Conservation (phyloP, 2,113 vertebrate genomes). For the Chaetodon trifascialis region DNA sequence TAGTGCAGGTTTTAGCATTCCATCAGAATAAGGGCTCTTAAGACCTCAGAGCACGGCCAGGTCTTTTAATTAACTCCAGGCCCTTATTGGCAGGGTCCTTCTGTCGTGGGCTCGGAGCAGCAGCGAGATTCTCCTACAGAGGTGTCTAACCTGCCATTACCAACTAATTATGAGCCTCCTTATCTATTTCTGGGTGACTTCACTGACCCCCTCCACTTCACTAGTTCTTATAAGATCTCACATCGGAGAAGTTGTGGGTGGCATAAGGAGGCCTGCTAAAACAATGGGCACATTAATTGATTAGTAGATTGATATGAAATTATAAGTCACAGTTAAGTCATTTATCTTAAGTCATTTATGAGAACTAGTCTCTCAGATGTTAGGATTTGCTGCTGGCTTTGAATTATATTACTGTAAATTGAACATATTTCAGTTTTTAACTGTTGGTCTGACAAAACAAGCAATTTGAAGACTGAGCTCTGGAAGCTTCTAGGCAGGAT, state of each 20-base stretch:
- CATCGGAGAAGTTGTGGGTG: conserved; percentile 1
- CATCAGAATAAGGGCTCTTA: conserved; percentile 50
- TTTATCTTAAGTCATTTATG: conserved; percentile 9
- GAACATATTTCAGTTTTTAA: not conserved
- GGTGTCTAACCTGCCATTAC: conserved; percentile 54
- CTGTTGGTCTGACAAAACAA: not conserved
- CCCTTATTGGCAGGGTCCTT: conserved; percentile 57
- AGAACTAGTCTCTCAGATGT: not conserved
- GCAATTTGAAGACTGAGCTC: not conserved
- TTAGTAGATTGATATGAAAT: not conserved
- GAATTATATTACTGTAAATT: too few species aligned
- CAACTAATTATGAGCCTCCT: conserved; percentile 66
- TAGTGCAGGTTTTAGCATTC: conserved; percentile 44
- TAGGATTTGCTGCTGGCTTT: not conserved
- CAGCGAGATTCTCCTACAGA: conserved; percentile 36
- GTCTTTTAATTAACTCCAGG: conserved; percentile 74
- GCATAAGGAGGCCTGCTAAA: not conserved
- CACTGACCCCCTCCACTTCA: conserved; percentile 40
- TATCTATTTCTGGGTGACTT: conserved; percentile 58
- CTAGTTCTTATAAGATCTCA: conserved; percentile 3
- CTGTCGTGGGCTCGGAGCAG: conserved; percentile 2
- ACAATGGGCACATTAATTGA: conserved; percentile 34
- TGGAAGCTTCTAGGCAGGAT: not conserved
- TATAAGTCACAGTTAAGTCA: not conserved
- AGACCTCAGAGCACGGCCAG: conserved; percentile 52